These are phyloP conservation scores for Porites evermanni DNA, from an alignment of 92 coral and sea anemone genomes.

Conservation along the genomic window DNA sequence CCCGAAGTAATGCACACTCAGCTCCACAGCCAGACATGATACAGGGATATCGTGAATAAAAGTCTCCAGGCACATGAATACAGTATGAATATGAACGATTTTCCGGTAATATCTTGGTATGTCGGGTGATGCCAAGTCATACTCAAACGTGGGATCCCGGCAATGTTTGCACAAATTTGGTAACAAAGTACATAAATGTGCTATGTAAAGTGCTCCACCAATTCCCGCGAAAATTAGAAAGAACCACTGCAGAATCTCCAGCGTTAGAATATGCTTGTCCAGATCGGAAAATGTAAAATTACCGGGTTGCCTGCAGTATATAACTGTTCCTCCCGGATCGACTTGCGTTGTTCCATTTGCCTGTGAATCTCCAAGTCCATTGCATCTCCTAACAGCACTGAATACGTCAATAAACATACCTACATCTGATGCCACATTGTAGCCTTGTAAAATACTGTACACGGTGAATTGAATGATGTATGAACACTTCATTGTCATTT, in stretches of 20 bases:
- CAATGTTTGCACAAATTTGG: constrained; percentile 84
- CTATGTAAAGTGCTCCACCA: constrained; percentile 73
- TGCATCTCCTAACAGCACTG: constrained; percentile 60
- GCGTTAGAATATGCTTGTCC: constrained; percentile 50
- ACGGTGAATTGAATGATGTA: constrained; percentile 77
- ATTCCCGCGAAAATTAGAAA: constrained; percentile 69
- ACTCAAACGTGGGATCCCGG: constrained; percentile 66
- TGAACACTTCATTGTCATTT: constrained; percentile 61
- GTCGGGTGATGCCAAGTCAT: constrained; percentile 62
- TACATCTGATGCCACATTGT: constrained; percentile 79
- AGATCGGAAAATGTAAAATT: constrained; percentile 51
- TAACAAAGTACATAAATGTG: constrained; percentile 69
- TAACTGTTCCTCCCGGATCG: constrained; percentile 23
- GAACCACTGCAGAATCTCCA: constrained; percentile 77
- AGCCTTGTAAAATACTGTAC: constrained; percentile 79
- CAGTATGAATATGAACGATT: constrained; percentile 73
- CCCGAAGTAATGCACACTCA: constrained; percentile 78
- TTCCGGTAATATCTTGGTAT: constrained; percentile 77
- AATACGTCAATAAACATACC: constrained; percentile 80
- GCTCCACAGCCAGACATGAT: constrained; percentile 77
- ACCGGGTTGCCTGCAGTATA: constrained; percentile 58
- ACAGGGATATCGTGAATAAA: constrained; percentile 86
- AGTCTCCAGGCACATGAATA: constrained; percentile 84
- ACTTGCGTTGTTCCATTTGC: constrained; percentile 42
- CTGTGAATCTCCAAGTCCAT: constrained; percentile 37